Evolutionary conservation across 2,113 vertebrate species (phyloP).

Genomic region (Thymallus thymallus): DNA sequence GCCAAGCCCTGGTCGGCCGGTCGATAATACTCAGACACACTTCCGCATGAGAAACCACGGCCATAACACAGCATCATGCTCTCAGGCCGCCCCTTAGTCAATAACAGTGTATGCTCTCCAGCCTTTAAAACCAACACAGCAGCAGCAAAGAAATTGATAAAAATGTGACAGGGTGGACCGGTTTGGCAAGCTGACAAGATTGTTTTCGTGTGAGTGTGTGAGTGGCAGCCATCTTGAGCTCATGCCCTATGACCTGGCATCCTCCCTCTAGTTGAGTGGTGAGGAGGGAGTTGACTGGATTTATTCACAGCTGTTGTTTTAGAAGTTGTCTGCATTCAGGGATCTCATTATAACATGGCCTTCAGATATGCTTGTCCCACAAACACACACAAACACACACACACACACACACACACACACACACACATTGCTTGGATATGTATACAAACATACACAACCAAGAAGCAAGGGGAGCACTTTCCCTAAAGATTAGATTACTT

Average conservation of each 20-base stretch:
- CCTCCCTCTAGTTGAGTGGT: conserved; percentile 38
- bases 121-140: conserved; percentile 35
- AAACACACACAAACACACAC: not conserved
- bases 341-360: conserved; percentile 68
- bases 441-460: not conserved
- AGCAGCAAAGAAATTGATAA: conserved; percentile 14
- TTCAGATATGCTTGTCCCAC: conserved; percentile 45
- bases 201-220: too few species aligned
- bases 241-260: conserved; percentile 37
- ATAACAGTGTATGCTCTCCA: not conserved
- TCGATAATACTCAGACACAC: not conserved
- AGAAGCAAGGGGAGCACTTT: not conserved
- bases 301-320: conserved; percentile 68
- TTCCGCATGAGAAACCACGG: not conserved
- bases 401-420: conserved; percentile 1
- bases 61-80: not conserved
- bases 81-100: not conserved
- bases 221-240: conserved; percentile 20
- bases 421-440: not conserved
- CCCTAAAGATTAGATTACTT: not conserved
- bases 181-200: conserved; percentile 31
- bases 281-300: conserved; percentile 40
- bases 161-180: conserved; percentile 46
- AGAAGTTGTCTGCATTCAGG: conserved; percentile 62
- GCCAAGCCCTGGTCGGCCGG: not conserved